A percentile compares a stretch with the other conserved stretches of the same genome.
Evolutionary conservation across 2,888 invertebrate species (phyloP).

Genomic region (Tenthredo livida): DNA sequence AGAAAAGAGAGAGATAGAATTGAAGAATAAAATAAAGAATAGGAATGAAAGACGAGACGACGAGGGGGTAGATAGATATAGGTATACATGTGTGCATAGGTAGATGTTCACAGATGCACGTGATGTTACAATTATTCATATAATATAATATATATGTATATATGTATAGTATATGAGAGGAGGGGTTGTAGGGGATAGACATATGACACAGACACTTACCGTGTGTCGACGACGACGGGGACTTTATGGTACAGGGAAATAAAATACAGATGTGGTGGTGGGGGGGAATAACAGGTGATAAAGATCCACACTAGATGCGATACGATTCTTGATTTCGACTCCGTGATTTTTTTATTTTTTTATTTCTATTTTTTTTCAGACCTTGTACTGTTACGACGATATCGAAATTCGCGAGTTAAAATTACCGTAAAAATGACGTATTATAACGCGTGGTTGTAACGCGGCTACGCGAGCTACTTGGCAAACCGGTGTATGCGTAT

Average conservation of each 20-base stretch:
- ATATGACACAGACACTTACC: neutral
- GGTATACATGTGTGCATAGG: neutral
- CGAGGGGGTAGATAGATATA: neutral
- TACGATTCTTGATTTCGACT: neutral
- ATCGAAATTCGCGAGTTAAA: conserved; percentile 7
- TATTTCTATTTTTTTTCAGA: neutral
- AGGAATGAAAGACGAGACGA: neutral
- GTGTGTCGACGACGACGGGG: neutral
- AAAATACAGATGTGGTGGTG: too few species aligned
- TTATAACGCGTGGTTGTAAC: neutral
- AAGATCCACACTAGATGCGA: neutral
- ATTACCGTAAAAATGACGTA: conserved; percentile 31
- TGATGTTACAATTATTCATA: neutral
- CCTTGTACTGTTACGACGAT: neutral
- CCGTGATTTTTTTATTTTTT: neutral
- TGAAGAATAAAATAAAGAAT: too few species aligned
- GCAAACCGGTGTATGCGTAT: neutral
- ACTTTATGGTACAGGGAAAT: neutral
- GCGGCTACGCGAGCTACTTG: neutral
- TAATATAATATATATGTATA: neutral
- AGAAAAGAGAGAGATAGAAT: neutral
- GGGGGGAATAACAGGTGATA: neutral
- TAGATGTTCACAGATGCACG: neutral
- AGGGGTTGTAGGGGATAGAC: neutral
- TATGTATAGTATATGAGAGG: neutral